A percentile compares a stretch with the other conserved stretches of the same genome.
phyloP scores from a whole-genome alignment of 2,113 vertebrate genomes.

The Calyptomena viridis region DNA sequence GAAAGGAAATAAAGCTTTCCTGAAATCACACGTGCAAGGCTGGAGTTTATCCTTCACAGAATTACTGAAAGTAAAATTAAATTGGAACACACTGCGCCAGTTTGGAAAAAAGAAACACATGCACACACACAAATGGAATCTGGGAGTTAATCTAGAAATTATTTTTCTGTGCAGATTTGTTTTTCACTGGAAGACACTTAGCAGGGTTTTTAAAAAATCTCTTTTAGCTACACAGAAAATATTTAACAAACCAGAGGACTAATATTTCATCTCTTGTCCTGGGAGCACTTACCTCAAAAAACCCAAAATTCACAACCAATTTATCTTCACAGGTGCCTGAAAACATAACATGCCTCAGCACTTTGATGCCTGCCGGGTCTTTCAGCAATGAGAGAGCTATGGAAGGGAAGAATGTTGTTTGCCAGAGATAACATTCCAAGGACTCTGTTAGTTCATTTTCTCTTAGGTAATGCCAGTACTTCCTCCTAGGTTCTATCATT shows the following conservation, averaged over 20 bases:
- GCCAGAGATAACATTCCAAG: background rate
- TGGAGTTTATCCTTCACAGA: background rate
- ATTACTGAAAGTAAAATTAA: background rate
- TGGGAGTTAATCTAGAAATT: background rate
- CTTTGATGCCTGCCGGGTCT: background rate
- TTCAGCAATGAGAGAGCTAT: background rate
- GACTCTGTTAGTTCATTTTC: background rate
- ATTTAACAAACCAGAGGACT: background rate
- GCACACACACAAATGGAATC: background rate
- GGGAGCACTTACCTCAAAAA: background rate
- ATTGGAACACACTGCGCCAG: background rate
- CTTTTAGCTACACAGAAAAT: background rate
- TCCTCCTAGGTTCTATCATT: background rate
- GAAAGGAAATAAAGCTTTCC: background rate
- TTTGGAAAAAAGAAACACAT: background rate
- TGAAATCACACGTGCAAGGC: background rate
- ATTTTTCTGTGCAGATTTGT: background rate
- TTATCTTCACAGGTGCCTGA: background rate
- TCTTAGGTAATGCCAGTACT: background rate
- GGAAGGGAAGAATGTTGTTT: background rate
- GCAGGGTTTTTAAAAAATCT: background rate
- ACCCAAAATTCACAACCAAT: background rate
- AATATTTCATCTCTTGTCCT: constrained; percentile 1
- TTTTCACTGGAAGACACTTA: background rate
- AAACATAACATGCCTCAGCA: background rate